phyloP scores from a whole-genome alignment of 2,797 vertebrate genomes.

The Myiothlypis coronata region DNA sequence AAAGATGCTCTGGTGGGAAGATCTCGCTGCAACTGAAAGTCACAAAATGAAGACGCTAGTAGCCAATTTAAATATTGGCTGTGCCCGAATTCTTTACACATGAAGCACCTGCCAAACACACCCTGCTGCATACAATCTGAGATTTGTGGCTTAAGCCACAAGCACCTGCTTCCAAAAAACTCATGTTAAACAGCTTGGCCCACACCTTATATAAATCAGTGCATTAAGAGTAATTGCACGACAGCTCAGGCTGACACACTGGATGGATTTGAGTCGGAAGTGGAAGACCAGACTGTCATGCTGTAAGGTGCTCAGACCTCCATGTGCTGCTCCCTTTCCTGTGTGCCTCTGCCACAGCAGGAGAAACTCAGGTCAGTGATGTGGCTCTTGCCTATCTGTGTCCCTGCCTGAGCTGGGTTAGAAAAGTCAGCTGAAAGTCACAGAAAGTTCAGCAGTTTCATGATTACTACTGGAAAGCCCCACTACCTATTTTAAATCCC shows the following conservation, averaged over 20 bases:
- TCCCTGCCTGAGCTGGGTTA: background rate
- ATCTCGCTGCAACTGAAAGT: background rate
- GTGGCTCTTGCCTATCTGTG: fast-evolving
- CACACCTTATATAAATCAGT: background rate
- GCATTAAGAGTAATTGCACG: background rate
- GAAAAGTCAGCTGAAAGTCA: background rate
- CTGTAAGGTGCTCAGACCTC: background rate
- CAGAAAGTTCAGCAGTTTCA: background rate
- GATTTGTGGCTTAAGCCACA: background rate
- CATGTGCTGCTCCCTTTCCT: fast-evolving
- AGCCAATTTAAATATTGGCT: background rate
- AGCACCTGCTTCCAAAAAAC: background rate
- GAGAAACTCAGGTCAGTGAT: background rate
- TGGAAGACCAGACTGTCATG: background rate
- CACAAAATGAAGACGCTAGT: background rate
- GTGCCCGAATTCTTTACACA: background rate
- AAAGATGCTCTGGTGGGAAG: background rate
- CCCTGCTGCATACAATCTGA: background rate
- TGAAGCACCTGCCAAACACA: background rate
- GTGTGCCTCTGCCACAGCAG: background rate
- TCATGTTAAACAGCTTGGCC: background rate
- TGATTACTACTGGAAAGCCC: background rate
- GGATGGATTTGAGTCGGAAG: background rate
- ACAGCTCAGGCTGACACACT: background rate
- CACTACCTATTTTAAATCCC: background rate